A percentile compares a stretch with the other conserved stretches of the same genome.
Conservation (phyloP, 2,888 invertebrate genomes). For the Orthosia incerta region DNA sequence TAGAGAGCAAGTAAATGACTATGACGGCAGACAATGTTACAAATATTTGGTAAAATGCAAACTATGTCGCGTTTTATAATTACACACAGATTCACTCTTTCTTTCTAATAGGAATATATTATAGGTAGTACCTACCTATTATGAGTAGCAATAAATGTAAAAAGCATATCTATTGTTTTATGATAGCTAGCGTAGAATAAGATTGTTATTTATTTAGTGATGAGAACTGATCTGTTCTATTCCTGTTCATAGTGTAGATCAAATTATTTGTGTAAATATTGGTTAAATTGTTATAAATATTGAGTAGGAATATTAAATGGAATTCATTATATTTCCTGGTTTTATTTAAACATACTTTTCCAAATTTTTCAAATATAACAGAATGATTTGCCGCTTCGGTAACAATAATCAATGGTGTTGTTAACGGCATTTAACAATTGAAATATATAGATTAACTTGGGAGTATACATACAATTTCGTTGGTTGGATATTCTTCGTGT, state of each 20-base stretch:
- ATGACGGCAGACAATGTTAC: conserved; percentile 23
- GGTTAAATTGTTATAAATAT: conserved; percentile 84
- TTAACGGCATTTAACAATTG: not conserved
- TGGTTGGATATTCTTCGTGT: conserved; percentile 77
- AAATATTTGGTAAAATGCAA: conserved; percentile 35
- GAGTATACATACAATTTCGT: conserved; percentile 5
- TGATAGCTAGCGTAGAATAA: conserved; percentile 66
- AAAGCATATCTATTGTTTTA: conserved; percentile 71
- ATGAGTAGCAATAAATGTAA: conserved; percentile 55
- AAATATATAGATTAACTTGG: not conserved
- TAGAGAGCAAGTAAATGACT: conserved; percentile 55
- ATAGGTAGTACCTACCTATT: conserved; percentile 17
- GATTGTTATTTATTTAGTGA: conserved; percentile 87
- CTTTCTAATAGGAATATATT: conserved; percentile 36
- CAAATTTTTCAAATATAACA: not conserved
- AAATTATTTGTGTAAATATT: conserved; percentile 84
- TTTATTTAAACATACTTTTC: conserved; percentile 58
- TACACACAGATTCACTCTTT: conserved; percentile 31
- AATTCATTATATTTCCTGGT: conserved; percentile 69
- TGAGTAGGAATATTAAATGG: conserved; percentile 82
- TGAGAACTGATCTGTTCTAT: conserved; percentile 76
- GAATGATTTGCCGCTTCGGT: not conserved
- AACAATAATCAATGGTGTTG: not conserved
- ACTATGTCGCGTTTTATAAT: conserved; percentile 29
- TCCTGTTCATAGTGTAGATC: conserved; percentile 79